These are phyloP conservation scores for Campoletis raptor DNA, from an alignment of 2,888 invertebrate genomes.

Conservation along the genomic window DNA sequence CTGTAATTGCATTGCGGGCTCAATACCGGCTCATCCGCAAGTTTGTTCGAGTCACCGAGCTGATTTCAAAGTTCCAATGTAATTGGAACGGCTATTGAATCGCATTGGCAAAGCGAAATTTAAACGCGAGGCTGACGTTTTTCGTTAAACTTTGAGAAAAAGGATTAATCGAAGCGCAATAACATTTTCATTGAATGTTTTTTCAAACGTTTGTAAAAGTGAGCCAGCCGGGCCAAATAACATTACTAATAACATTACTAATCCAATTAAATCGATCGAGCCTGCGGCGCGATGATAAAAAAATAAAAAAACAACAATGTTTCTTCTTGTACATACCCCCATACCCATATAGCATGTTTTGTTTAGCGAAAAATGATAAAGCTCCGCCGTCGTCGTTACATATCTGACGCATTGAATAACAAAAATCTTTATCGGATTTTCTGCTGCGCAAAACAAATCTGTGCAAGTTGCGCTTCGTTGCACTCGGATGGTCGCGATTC, in stretches of 20 bases:
- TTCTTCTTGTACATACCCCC: no score
- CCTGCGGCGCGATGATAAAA: not conserved
- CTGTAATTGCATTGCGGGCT: not conserved
- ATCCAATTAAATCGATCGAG: not conserved
- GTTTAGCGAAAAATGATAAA: not conserved
- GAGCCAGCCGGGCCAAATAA: no score
- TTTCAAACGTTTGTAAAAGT: not conserved
- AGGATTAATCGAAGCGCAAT: slow-evolving; percentile 54
- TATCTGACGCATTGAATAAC: not conserved
- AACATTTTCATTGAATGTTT: not conserved
- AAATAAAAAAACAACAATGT: not conserved
- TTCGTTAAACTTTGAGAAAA: slow-evolving; percentile 60
- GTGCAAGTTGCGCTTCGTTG: not conserved
- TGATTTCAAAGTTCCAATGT: slow-evolving; percentile 64
- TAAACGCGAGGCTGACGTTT: slow-evolving; percentile 46
- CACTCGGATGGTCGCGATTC: not conserved
- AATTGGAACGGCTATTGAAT: slow-evolving; percentile 37
- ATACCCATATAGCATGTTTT: not conserved
- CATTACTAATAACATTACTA: not conserved
- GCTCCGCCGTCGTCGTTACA: not conserved
- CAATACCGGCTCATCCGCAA: slow-evolving; percentile 69
- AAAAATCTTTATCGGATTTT: not conserved
- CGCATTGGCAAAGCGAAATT: slow-evolving; percentile 13
- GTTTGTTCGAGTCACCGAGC: slow-evolving; percentile 74
- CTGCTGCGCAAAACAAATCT: not conserved